A percentile compares a stretch with the other conserved stretches of the same genome.
Evolutionary conservation across 1,140 invertebrate genomes (phyloP).

Genomic region (Atopsyche davidsoni): DNA sequence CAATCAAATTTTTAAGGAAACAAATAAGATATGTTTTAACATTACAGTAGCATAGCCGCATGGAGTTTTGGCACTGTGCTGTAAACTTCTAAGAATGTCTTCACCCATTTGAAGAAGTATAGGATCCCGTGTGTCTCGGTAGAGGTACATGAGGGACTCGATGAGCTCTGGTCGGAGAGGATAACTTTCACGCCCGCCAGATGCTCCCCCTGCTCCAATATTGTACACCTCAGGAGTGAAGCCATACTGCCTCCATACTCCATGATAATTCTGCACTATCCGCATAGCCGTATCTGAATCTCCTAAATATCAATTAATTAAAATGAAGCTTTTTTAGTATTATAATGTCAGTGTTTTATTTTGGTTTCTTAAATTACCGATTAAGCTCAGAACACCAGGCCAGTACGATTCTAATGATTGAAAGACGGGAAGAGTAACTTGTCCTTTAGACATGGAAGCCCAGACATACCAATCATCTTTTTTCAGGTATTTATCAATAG

Average conservation of each 20-base stretch:
- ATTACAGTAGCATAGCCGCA: slow-evolving; percentile 97
- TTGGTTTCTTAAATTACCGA: slow-evolving; percentile 50
- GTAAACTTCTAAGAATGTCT: slow-evolving; percentile 82
- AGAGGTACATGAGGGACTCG: slow-evolving; percentile 96
- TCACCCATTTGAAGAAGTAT: slow-evolving; percentile 85
- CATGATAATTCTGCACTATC: slow-evolving; percentile 92
- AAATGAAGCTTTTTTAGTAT: background rate
- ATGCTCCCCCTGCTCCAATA: slow-evolving; percentile 79
- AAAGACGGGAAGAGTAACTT: slow-evolving; percentile 93
- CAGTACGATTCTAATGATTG: slow-evolving; percentile 98
- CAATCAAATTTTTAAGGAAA: background rate
- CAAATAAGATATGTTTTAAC: slow-evolving; percentile 2
- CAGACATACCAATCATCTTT: slow-evolving; percentile 95
- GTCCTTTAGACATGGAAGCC: slow-evolving; percentile 93
- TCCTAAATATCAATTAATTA: slow-evolving; percentile 61
- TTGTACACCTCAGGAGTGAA: slow-evolving; percentile 98
- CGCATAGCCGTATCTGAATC: slow-evolving; percentile 88
- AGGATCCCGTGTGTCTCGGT: slow-evolving; percentile 88
- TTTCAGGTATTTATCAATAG: slow-evolving; percentile 86
- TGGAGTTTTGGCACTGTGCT: slow-evolving; percentile 82
- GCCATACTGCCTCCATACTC: slow-evolving; percentile 94
- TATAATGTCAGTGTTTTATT: background rate
- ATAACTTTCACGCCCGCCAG: slow-evolving; percentile 83
- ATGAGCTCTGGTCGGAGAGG: slow-evolving; percentile 92
- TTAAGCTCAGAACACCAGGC: slow-evolving; percentile 91